These are phyloP conservation scores for Gonatopus flavifemur DNA, from an alignment of 1,140 invertebrate genomes.

Conservation along the genomic window DNA sequence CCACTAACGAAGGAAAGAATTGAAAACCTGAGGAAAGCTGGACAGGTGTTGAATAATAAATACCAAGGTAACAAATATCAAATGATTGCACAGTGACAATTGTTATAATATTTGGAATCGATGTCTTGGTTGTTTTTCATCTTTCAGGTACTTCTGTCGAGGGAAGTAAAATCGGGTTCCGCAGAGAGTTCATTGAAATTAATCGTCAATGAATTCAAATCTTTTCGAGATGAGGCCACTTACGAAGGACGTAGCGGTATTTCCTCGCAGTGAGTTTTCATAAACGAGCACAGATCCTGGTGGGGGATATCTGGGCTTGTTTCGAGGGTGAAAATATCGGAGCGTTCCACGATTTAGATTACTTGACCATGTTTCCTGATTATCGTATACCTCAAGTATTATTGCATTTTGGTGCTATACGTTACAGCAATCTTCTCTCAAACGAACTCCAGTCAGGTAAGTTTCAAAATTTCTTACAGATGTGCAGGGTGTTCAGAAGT, in stretches of 20 bases:
- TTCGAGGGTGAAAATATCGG: constrained; percentile 77
- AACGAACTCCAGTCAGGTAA: constrained; percentile 69
- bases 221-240: constrained; percentile 78
- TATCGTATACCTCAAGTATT: constrained; percentile 94
- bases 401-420: constrained; percentile 78
- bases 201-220: constrained; percentile 81
- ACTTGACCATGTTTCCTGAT: constrained; percentile 95
- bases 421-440: constrained; percentile 75
- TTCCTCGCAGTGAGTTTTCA: constrained; percentile 77
- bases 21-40: constrained; percentile 78
- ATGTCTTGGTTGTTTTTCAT: not conserved
- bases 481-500: too few species aligned
- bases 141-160: constrained; percentile 75
- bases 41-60: constrained; percentile 72
- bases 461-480: too few species aligned
- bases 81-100: not conserved
- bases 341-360: constrained; percentile 83
- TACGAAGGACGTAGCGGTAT: constrained; percentile 68
- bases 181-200: constrained; percentile 75
- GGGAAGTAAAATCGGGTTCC: constrained; percentile 74
- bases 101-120: not conserved
- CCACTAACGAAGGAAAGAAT: constrained; percentile 78
- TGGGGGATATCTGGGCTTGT: constrained; percentile 91
- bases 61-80: constrained; percentile 66
- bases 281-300: constrained; percentile 92